Percentiles rank a stretch among this genome's conserved stretches.
Evolutionary conservation across 2,113 vertebrate genomes (phyloP).

Genomic region (Turnix velox): DNA sequence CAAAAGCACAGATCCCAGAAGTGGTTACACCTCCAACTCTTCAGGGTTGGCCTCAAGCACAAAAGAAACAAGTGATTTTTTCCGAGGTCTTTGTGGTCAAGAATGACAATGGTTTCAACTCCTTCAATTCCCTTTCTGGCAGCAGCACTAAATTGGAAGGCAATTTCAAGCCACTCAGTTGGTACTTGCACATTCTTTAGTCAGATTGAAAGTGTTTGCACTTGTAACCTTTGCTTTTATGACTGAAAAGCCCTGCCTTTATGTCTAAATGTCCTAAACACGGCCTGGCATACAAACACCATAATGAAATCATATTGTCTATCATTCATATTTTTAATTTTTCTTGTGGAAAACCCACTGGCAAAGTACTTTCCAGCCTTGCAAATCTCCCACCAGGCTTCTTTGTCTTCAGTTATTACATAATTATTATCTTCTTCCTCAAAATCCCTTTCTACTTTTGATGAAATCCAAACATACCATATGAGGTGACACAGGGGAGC

Average conservation of each 20-base stretch:
- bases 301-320: neutral
- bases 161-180: neutral
- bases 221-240: neutral
- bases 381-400: neutral
- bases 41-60: neutral
- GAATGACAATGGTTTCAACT: neutral
- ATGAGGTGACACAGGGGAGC: neutral
- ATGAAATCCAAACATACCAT: neutral
- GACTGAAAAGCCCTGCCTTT: neutral
- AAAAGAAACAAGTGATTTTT: neutral
- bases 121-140: slow-evolving; percentile 36
- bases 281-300: neutral
- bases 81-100: neutral
- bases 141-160: slow-evolving; percentile 24
- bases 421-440: neutral
- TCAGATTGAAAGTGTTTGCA: neutral
- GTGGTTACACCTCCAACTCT: neutral
- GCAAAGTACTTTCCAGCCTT: neutral
- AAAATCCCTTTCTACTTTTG: neutral
- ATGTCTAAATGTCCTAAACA: neutral
- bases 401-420: neutral
- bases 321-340: neutral
- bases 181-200: neutral
- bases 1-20: neutral
- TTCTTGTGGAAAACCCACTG: neutral